Percentiles rank a stretch among this genome's conserved stretches.
phyloP scores from a whole-genome alignment of 1,140 invertebrate species.

The Diprion similis region DNA sequence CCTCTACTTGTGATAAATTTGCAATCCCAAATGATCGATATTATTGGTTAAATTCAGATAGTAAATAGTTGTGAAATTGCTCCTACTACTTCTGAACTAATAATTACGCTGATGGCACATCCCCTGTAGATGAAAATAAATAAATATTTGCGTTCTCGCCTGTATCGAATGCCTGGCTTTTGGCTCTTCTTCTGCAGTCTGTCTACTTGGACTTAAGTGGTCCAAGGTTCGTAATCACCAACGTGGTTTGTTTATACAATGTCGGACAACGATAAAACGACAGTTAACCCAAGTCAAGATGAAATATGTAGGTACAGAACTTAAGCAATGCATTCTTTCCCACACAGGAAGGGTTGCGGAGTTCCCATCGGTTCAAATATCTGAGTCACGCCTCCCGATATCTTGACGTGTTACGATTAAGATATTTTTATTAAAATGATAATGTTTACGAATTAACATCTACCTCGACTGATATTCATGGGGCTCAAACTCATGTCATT shows the following conservation, averaged over 20 bases:
- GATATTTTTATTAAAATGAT: not conserved
- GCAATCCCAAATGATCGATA: too few relatives aligned
- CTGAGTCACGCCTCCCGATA: not conserved
- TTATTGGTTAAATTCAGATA: too few relatives aligned
- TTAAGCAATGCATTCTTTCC: constrained; percentile 7
- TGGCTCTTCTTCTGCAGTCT: not conserved
- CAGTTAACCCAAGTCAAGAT: constrained; percentile 6
- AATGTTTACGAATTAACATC: too few relatives aligned
- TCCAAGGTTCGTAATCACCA: not conserved
- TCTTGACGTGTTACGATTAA: not conserved
- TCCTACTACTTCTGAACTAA: too few relatives aligned
- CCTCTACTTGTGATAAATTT: too few relatives aligned
- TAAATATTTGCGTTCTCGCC: too few relatives aligned
- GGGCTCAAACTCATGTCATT: too few relatives aligned
- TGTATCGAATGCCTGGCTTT: not conserved
- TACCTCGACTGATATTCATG: too few relatives aligned
- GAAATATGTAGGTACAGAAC: not conserved
- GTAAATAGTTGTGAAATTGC: too few relatives aligned
- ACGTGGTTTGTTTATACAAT: constrained; percentile 9
- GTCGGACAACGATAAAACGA: constrained; percentile 13
- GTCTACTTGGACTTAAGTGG: constrained; percentile 7
- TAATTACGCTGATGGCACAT: too few relatives aligned
- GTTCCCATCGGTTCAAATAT: not conserved
- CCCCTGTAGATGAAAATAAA: too few relatives aligned
- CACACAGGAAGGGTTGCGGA: not conserved